These are phyloP conservation scores for Phoxinus phoxinus DNA, from an alignment of 2,113 vertebrate genomes.

Conservation along the genomic window DNA sequence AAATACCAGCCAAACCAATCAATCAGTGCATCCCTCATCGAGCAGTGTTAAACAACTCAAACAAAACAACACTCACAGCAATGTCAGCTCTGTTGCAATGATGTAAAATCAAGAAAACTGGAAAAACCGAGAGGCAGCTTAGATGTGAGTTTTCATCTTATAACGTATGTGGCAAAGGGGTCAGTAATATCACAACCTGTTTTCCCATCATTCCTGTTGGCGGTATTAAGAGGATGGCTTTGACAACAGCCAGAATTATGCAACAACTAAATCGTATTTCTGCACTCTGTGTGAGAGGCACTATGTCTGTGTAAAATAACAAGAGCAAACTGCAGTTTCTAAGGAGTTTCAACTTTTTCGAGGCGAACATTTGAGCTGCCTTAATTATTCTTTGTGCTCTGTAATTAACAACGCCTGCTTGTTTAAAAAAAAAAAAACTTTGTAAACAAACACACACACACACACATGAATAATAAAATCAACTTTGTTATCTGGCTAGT, in stretches of 20 bases:
- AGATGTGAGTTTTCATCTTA: background rate
- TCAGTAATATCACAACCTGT: slow-evolving; percentile 26
- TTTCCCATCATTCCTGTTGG: slow-evolving; percentile 63
- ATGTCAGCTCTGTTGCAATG: background rate
- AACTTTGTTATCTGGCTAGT: slow-evolving; percentile 79
- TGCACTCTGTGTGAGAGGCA: slow-evolving; percentile 51
- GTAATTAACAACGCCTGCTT: slow-evolving; percentile 66
- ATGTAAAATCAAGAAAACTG: slow-evolving; percentile 11
- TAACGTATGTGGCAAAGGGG: background rate
- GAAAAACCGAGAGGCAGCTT: background rate
- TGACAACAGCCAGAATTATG: slow-evolving; percentile 75
- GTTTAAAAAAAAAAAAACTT: slow-evolving; percentile 45
- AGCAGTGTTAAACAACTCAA: slow-evolving; percentile 5
- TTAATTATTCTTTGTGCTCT: slow-evolving; percentile 82
- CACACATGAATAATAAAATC: slow-evolving; percentile 68
- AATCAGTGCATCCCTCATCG: slow-evolving; percentile 5
- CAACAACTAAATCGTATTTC: slow-evolving; percentile 68
- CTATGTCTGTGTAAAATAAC: slow-evolving; percentile 58
- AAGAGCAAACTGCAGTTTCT: slow-evolving; percentile 53
- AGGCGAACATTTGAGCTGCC: slow-evolving; percentile 79
- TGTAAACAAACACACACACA: slow-evolving; percentile 71
- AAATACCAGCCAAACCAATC: slow-evolving; percentile 37
- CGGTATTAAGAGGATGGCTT: slow-evolving; percentile 60
- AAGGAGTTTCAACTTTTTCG: slow-evolving; percentile 67
- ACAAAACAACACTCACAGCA: slow-evolving; percentile 9